Evolutionary conservation across 2,113 vertebrate species (phyloP).

Genomic region (Epinephelus cyanopodus): DNA sequence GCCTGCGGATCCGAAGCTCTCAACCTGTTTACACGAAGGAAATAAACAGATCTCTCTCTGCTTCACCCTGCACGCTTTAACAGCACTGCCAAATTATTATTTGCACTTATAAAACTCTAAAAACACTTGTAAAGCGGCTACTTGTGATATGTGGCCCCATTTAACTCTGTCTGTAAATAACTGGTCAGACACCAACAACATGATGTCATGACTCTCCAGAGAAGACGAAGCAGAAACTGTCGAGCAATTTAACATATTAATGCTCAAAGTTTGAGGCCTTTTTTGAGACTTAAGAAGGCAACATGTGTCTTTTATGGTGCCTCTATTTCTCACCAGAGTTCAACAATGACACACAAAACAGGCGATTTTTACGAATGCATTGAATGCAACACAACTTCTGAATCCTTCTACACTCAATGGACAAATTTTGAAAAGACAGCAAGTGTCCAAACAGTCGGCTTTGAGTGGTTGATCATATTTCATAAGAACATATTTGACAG

Average conservation of each 20-base stretch:
- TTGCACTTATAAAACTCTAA: conserved; percentile 30
- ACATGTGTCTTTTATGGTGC: background rate
- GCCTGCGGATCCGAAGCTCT: conserved; percentile 31
- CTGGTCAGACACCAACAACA: background rate
- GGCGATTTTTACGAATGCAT: background rate
- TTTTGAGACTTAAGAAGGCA: background rate
- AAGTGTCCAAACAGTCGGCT: too few relatives aligned
- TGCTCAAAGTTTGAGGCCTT: too few relatives aligned
- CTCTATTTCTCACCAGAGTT: background rate
- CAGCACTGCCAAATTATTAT: conserved; percentile 3
- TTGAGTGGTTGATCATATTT: too few relatives aligned
- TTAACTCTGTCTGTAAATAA: conserved; percentile 26
- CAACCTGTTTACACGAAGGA: conserved; percentile 36
- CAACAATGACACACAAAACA: background rate
- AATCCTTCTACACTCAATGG: background rate
- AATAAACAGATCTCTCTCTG: conserved; percentile 30
- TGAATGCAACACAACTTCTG: background rate
- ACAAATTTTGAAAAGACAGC: background rate
- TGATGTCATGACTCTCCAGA: background rate
- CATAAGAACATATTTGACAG: too few relatives aligned
- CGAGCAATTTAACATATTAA: background rate
- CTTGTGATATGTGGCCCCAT: conserved; percentile 20
- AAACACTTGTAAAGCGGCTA: conserved; percentile 20
- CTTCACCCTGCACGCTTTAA: conserved; percentile 2
- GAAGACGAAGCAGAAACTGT: background rate